Evolutionary conservation across 2,797 vertebrate species (phyloP), one percentile per base, ranked within the genome.

Genomic region (Lacerta viridis): DNA sequence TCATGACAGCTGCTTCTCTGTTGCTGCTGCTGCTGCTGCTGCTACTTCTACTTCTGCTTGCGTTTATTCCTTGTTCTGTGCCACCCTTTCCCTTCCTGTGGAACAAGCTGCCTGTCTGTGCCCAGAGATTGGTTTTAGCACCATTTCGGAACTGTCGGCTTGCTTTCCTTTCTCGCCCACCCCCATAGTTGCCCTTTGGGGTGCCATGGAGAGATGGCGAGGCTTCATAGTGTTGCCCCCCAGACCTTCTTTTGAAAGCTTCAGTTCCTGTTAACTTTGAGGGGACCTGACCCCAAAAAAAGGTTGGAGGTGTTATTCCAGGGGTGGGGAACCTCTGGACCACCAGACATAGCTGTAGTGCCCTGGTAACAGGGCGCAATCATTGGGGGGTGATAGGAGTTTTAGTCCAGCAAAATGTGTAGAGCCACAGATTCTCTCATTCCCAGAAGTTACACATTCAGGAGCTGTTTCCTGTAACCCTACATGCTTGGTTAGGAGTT

Each of bases 1-100:
- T 93, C 93, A 95, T 82, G 91, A 77, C 88, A 88, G 92, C 95
- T 90, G 71, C 91, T 90, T 90, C 91, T 93, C 93, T 91, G 93
- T 89, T 94, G 86, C 11, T 39, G 8, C 90, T 84, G 39, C 23
- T n/a, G 9, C 23, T n/a, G 9, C 88, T 41, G 4, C 39, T 41
- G 39, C 39, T 39, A 10, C 81, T 92, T 89, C 84, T 92, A 10
- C 81, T 92, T 88, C 84, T 92, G 87, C 85, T 86, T 89, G 85
- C 77, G 17, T 64, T 87, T n/a, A 50, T 88, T 5, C 82, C 29
- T 18, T 27, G 7, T 82, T 41, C 61, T 43, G 29, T 69, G 43
- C 20, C 64, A 15, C n/a, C 3, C 41, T 41, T 46, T 33, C 36
- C 50, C 39, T n/a, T 10, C 29, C 78, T 36, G 0, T 55, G 18